Base-by-base conservation (phyloP, 2,797 vertebrate species). In the Tiaroga cobitis region DNA sequence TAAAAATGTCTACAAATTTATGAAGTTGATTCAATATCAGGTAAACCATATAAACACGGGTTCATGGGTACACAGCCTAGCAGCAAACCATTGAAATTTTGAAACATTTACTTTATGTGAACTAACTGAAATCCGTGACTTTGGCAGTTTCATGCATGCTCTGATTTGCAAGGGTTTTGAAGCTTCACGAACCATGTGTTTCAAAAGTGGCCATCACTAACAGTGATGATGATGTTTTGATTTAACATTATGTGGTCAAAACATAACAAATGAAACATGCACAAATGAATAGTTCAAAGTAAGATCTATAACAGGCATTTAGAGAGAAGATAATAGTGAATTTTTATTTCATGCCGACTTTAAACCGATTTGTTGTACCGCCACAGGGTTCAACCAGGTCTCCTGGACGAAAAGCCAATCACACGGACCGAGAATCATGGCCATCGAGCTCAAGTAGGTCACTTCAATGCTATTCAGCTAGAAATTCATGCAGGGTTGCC, bases 401-500 rank as follows among this genome's bases (percentile, higher is more conserved):
- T 6, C 96, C 97, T 0, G 96, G 96, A 86, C 95, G 94, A 88
- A 95, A 96, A 93, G 95, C 94, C 78, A 95, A 95, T 90, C 96
- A 97, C 81, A 95, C 94, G 85, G 96, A 97, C 92, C 95, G 96
- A 80, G 97, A 98, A 86, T 98, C 97, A 82, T 99, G 98, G 98
- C 96, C 98, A 19, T 95, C 96, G 41, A 97, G 96, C 92, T 96
- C 97, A 89, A 99, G 98, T 99, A 93, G 97, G 97, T 94, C 72
- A 68, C 24, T 65, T 83, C 7, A 76, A 56, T 34, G 26, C n/a
- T n/a, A 61, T 76, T 46, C 13, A 26, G 13, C 24, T 15, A 11
- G 19, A 32, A 68, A 59, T 32, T 18, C 65, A 59, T 68, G 24
- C 34, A 59, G 32, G 8, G 21, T 77, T 24, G 29, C 24, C 21